phyloP scores from a whole-genome alignment of 2,888 invertebrate species.

The Galerucella calmariensis region DNA sequence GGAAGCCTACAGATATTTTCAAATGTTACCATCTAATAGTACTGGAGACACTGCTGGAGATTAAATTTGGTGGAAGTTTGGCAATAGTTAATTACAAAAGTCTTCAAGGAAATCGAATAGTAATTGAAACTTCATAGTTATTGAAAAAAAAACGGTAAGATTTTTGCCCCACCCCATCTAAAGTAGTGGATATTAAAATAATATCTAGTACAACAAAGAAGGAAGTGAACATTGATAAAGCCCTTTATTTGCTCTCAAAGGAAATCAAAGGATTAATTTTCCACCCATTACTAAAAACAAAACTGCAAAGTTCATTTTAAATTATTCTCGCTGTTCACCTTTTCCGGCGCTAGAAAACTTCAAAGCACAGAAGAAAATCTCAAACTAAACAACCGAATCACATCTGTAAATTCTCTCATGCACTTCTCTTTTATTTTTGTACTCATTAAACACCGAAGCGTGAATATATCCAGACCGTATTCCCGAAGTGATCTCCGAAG shows the following conservation, averaged over 20 bases:
- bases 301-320: constrained; percentile 4
- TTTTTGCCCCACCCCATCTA: too few species aligned
- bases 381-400: constrained; percentile 23
- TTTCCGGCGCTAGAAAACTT: constrained; percentile 3
- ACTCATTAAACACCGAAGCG: constrained; percentile 30
- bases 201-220: constrained; percentile 13
- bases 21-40: too few species aligned
- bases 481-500: constrained; percentile 28
- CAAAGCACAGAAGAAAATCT: constrained; percentile 16
- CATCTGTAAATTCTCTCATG: constrained; percentile 32
- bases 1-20: too few species aligned
- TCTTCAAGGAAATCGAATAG: too few species aligned
- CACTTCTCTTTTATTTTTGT: constrained; percentile 24
- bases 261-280: not conserved
- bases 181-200: not conserved
- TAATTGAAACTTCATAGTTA: too few species aligned
- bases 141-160: too few species aligned
- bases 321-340: constrained; percentile 2
- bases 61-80: too few species aligned
- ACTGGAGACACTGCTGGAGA: too few species aligned
- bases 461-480: constrained; percentile 28
- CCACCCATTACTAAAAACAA: not conserved
- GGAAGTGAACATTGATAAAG: not conserved
- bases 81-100: too few species aligned
- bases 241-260: not conserved